Percentiles rank a stretch among this genome's conserved stretches.
These are phyloP conservation scores for Cephus pulcher DNA, from an alignment of 2,888 invertebrate species.

Conservation along the genomic window DNA sequence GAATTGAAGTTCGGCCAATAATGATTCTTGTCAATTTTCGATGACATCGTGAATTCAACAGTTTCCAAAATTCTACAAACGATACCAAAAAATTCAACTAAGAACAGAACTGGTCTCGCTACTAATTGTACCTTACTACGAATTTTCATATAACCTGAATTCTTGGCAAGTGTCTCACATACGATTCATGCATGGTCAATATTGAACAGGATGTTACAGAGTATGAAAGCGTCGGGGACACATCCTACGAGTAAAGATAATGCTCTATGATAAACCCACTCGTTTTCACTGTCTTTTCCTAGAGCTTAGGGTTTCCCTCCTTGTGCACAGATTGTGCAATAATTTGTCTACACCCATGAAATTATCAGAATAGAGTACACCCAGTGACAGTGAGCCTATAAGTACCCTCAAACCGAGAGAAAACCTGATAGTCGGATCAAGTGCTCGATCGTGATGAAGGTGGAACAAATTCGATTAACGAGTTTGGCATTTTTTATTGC, in stretches of 20 bases:
- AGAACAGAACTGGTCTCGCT: not conserved
- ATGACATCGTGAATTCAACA: not conserved
- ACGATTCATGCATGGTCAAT: conserved; percentile 53
- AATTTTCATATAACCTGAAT: not conserved
- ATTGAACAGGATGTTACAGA: conserved; percentile 58
- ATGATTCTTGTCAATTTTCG: not conserved
- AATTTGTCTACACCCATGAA: conserved; percentile 4
- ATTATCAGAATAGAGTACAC: conserved; percentile 4
- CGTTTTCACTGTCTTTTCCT: conserved; percentile 2
- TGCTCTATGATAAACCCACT: conserved; percentile 10
- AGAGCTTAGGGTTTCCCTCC: not conserved
- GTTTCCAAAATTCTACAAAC: not conserved
- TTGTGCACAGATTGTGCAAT: conserved; percentile 13
- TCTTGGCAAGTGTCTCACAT: conserved; percentile 11
- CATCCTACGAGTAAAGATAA: conserved; percentile 28
- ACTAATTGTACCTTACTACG: not conserved
- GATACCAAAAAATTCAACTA: too few species aligned
- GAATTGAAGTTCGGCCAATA: not conserved
- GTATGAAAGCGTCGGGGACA: conserved; percentile 20
- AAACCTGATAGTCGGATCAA: not conserved
- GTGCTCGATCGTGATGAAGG: not conserved
- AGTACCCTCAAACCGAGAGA: not conserved
- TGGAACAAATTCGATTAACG: not conserved
- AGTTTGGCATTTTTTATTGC: not conserved
- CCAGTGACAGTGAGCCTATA: not conserved